Percentiles rank a stretch among this genome's conserved stretches.
Evolutionary conservation across 2,797 vertebrate genomes (phyloP).

Genomic region (Holocentrus rufus): DNA sequence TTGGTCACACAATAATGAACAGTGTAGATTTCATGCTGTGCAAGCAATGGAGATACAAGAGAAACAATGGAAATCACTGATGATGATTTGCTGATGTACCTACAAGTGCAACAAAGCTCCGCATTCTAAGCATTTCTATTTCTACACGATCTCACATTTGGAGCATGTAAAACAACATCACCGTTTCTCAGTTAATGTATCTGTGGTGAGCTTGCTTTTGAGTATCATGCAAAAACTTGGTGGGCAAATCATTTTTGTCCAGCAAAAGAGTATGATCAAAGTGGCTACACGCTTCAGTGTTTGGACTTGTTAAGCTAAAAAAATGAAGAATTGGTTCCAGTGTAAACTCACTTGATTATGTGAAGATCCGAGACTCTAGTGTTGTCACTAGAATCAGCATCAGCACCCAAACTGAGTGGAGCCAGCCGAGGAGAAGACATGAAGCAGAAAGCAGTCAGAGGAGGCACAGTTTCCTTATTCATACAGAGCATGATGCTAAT

Average conservation of each 20-base stretch:
- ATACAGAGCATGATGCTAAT: not conserved
- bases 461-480: conserved; percentile 1
- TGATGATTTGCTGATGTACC: too few species aligned
- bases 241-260: too few species aligned
- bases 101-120: too few species aligned
- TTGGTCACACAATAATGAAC: not conserved
- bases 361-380: conserved; percentile 32
- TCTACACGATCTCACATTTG: not conserved
- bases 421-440: not conserved
- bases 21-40: not conserved
- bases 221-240: too few species aligned
- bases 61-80: not conserved
- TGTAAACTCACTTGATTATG: conserved; percentile 16
- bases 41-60: not conserved
- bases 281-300: not conserved
- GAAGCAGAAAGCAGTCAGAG: conserved; percentile 6
- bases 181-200: not conserved
- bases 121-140: too few species aligned
- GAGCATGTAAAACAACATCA: not conserved
- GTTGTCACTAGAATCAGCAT: conserved; percentile 29
- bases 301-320: conserved; percentile 20
- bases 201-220: too few species aligned
- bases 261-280: too few species aligned
- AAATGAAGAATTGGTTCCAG: conserved; percentile 21
- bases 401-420: conserved; percentile 27